Base-by-base conservation (phyloP, 2,113 vertebrate species). In the Phalacrocorax carbo region DNA sequence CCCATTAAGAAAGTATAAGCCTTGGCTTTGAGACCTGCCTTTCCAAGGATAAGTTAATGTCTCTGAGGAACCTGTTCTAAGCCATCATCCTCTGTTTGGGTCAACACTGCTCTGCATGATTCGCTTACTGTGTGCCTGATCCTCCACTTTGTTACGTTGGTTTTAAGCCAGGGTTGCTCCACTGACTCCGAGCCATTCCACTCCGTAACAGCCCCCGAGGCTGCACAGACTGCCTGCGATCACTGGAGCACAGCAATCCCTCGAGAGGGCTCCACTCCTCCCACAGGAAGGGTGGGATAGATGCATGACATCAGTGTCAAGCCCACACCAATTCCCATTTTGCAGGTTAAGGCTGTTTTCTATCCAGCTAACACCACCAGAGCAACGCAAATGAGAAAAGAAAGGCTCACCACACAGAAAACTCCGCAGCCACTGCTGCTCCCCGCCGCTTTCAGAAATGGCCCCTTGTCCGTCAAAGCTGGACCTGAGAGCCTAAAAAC, bases 31-130 rank as follows among this genome's bases (percentile, higher is more conserved):
- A 94, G 73, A 77, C 25, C 8, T 88, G 66, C 58, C 36, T 94
- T 95, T 93, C 73, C 89, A 95, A 87, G 91, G 84, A 85, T 91
- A 95, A 91, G 86, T 86, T 65, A 49, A 84, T 21, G 54, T 94
- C 93, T 93, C 95, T 18, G 66, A 97, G 86, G 93, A 94, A 75
- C 40, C 34, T 85, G 49, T 44, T 94, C 90, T 91, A 93, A 91
- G 32, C 42, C 0, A 0, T 90, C 86, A 76, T 82, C 75, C 42
- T 90, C 52, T 94, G 73, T 94, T 87, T 82, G 70, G 81, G 73
- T 82, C 78, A 90, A 55, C 16, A 34, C 61, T 54, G 61, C 46
- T 89, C 42, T 79, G n/a, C 29, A 20, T 85, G 78, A 97, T 85
- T 94, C 86, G 91, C 86, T 89, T 58, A 85, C 86, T 77, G 62